Base-by-base conservation (phyloP, 2,113 vertebrate species). In the Piprites chloris region DNA sequence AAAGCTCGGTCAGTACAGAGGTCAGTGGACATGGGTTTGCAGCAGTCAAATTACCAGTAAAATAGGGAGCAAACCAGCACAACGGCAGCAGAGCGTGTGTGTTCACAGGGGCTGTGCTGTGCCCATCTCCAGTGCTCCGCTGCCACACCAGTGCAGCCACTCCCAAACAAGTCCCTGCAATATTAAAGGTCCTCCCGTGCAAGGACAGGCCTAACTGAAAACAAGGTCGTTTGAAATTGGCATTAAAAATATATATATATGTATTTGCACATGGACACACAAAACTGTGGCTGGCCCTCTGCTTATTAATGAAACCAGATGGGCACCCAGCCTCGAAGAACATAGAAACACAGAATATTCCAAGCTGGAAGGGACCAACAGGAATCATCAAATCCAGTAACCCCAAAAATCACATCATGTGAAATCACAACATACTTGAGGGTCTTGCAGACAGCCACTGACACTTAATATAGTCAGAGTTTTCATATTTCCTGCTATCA, bases 71-170 rank as follows among this genome's bases (percentile, higher is more conserved):
- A 14, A 49, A 37, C 44, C 68, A 56, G 46, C 11, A 6, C 1
- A 47, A 46, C 1, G 47, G 61, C 61, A 89, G 61, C 27, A 19
- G 61, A 5, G 32, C 17, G n/a, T 4, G 32, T n/a, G 8, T 14
- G 73, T 33, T 46, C 53, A 15, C 32, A 39, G 33, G 62, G 58
- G 39, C 37, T 23, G 53, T 1, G 2, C 80, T n/a, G 42, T 2
- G 11, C 49, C 6, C 41, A 66, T 3, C 65, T 23, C 39, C 55
- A 39, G 52, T 4, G 32, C 44, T 39, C 14, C 37, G 19, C 13
- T 2, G 2, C 30, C 22, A 1, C 1, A 2, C 9, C n/a, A 18
- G 42, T 9, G 8, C 39, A 37, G 14, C 33, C 18, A 5, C 32
- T 24, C 44, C 55, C 33, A 12, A 76, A 84, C 39, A 56, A 56